phyloP scores from a whole-genome alignment of 2,888 invertebrate species.

The Cryptophagus acutangulus region DNA sequence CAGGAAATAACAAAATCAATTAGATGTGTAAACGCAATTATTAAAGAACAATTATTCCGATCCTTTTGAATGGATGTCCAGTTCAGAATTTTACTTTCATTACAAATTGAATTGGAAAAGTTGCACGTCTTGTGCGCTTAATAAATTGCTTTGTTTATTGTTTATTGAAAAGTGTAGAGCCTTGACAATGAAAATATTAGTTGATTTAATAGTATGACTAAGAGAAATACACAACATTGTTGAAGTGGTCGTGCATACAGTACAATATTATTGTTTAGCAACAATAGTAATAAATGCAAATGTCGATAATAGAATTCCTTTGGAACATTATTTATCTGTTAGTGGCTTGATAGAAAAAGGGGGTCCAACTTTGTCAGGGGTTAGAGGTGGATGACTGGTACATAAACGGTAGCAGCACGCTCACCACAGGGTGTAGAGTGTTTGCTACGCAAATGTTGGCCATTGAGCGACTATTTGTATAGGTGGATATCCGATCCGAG shows the following conservation, averaged over 20 bases:
- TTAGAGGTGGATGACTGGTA: constrained; percentile 25
- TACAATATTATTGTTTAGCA: constrained; percentile 35
- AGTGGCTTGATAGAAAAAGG: constrained; percentile 15
- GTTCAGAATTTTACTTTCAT: constrained; percentile 6
- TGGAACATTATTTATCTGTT: constrained; percentile 23
- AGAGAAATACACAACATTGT: constrained; percentile 23
- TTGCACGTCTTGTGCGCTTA: constrained; percentile 6
- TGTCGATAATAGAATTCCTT: constrained; percentile 33
- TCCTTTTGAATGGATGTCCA: constrained; percentile 2
- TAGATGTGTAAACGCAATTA: too few species aligned
- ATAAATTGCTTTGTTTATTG: constrained; percentile 8
- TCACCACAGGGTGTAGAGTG: constrained; percentile 24
- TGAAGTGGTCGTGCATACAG: constrained; percentile 27
- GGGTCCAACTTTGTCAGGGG: constrained; percentile 23
- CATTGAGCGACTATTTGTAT: constrained; percentile 1
- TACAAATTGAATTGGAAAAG: not conserved
- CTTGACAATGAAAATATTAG: constrained; percentile 19
- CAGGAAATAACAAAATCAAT: too few species aligned
- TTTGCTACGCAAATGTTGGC: constrained; percentile 1
- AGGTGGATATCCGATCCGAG: too few species aligned
- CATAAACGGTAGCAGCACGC: constrained; percentile 18
- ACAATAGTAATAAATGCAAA: constrained; percentile 38
- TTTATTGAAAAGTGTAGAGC: constrained; percentile 5
- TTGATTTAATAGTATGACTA: constrained; percentile 27
- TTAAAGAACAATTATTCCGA: constrained; percentile 2